These are phyloP conservation scores for Dasysyrphus tricinctus DNA, from an alignment of 2,888 invertebrate species.

Conservation along the genomic window DNA sequence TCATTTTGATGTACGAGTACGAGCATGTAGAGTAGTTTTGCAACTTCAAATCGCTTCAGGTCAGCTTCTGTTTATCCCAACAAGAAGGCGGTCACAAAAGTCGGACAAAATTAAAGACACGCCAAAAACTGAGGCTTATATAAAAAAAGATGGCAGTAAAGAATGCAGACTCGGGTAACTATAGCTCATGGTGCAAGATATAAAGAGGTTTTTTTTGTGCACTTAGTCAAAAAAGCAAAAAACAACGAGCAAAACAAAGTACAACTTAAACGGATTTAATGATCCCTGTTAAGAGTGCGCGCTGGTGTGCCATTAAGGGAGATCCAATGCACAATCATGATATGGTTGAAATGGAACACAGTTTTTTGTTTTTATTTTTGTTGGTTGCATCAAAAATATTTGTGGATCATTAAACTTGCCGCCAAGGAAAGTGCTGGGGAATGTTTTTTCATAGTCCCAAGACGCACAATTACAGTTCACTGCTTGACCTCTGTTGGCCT, in stretches of 20 bases:
- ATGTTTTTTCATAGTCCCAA: slow-evolving; percentile 4
- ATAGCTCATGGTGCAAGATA: background rate
- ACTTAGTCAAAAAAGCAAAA: slow-evolving; percentile 31
- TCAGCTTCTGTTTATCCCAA: slow-evolving; percentile 59
- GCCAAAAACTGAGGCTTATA: slow-evolving; percentile 23
- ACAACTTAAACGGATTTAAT: slow-evolving; percentile 51
- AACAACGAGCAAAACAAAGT: background rate
- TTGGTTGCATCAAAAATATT: slow-evolving; percentile 42
- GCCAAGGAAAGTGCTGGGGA: slow-evolving; percentile 18
- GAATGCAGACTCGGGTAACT: slow-evolving; percentile 38
- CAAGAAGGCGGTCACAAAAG: background rate
- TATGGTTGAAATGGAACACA: slow-evolving; percentile 21
- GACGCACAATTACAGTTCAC: slow-evolving; percentile 51
- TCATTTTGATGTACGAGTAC: slow-evolving; percentile 26
- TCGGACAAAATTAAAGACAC: slow-evolving; percentile 17
- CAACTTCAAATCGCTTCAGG: slow-evolving; percentile 48
- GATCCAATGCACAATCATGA: slow-evolving; percentile 45
- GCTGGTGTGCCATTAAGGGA: slow-evolving; percentile 52
- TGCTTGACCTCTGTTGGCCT: slow-evolving; percentile 55
- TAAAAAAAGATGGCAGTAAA: slow-evolving; percentile 45
- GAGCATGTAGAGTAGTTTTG: slow-evolving; percentile 22
- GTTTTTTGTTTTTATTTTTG: background rate
- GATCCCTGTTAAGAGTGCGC: slow-evolving; percentile 50
- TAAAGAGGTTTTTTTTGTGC: background rate
- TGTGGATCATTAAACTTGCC: slow-evolving; percentile 53